Evolutionary conservation across 2,113 vertebrate genomes (phyloP), one percentile per base, ranked within the genome.

Genomic region (Probosciger aterrimus): DNA sequence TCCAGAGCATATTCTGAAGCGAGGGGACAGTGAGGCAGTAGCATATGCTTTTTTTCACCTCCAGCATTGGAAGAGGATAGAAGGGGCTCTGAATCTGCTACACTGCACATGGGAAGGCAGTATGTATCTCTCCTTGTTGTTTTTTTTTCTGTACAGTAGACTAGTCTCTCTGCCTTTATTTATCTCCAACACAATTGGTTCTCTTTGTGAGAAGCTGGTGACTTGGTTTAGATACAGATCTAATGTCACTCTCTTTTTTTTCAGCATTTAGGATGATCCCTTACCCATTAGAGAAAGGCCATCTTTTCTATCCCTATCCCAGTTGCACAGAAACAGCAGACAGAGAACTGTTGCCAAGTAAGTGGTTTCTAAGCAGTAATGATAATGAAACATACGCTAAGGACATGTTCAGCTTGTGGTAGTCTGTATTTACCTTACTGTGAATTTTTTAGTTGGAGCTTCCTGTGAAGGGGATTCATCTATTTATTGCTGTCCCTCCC

Each of bases 71-170:
- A 99, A 99, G 96, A 98, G 99, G 91, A 99, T 99, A 94, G 99
- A 99, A 97, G 99, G 99, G 88, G 99, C 99, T 75, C 98, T 99
- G 80, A 99, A 99, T 93, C 98, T 99, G 88, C 97, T 99, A 73
- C 99, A 99, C 97, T 99, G 99, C 76, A 99, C 99, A 1, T 99
- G 99, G 99, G 99, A 99, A 97, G 99, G 99, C 98, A 99, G 99
- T 99, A 98, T 96, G 99, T 99, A 96, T 82, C 92, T 50, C 81
- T 94, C 35, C 53, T 88, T 83, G 24, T 27, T 59, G 41, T 3
- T 50, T 60, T 64, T 83, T 39, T 33, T 64, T 16, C 62, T 93
- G 19, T 76, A 31, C 68, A 27, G 14, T 12, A 57, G 50, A 9
- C 8, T 47, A 25, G 44, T 82, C 64, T 73, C 47, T 39, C 20